A percentile compares a stretch with the other conserved stretches of the same genome.
Conservation (phyloP, 1,140 invertebrate species). For the Nomia melanderi region DNA sequence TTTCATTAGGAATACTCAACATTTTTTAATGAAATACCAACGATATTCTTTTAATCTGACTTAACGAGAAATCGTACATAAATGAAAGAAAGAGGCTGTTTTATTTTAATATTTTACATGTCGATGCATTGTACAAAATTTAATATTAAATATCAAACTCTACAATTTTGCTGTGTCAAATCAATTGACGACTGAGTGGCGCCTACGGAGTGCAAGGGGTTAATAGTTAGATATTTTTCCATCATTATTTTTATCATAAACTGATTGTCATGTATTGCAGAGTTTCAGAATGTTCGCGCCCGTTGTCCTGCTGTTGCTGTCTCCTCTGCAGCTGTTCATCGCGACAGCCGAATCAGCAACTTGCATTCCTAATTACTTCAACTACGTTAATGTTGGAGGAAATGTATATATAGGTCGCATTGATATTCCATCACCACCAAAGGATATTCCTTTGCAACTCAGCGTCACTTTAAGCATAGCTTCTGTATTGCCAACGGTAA, state of each 20-base stretch:
- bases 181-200: too few species aligned
- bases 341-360: slow-evolving; percentile 27
- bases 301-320: slow-evolving; percentile 18
- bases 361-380: slow-evolving; percentile 78
- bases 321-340: background rate
- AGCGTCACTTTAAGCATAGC: slow-evolving; percentile 67
- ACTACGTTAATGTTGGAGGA: slow-evolving; percentile 70
- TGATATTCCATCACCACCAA: slow-evolving; percentile 66
- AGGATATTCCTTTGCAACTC: slow-evolving; percentile 62
- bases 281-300: slow-evolving; percentile 31
- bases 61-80: too few species aligned
- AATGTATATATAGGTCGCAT: slow-evolving; percentile 71
- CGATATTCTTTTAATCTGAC: too few species aligned
- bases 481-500: slow-evolving; percentile 66
- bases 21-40: too few species aligned
- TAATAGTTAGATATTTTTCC: too few species aligned
- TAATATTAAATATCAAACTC: too few species aligned
- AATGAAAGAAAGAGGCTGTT: too few species aligned
- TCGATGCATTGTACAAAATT: too few species aligned
- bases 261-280: background rate
- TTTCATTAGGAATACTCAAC: too few species aligned
- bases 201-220: too few species aligned
- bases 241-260: background rate
- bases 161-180: too few species aligned
- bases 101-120: too few species aligned